A percentile compares a stretch with the other conserved stretches of the same genome.
phyloP scores from a whole-genome alignment of 1,140 invertebrate genomes.

The Manduca sexta region DNA sequence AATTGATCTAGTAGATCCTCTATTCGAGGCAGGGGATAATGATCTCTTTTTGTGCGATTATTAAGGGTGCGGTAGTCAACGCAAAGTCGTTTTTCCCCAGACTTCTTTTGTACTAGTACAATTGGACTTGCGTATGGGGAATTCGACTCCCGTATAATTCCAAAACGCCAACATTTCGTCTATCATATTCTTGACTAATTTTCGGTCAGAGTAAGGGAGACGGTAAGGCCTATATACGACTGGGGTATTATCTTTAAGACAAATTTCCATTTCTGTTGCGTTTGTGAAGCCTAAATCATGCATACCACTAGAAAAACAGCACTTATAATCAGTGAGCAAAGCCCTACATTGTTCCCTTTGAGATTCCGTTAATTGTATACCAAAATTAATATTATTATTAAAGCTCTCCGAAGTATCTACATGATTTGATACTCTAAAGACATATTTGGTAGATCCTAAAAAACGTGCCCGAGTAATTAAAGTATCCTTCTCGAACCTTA shows the following conservation, averaged over 20 bases:
- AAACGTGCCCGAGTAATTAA: slow-evolving; percentile 10
- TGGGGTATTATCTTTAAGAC: slow-evolving; percentile 5
- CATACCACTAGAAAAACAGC: slow-evolving; percentile 12
- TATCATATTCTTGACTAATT: slow-evolving; percentile 6
- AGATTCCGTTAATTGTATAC: slow-evolving; percentile 6
- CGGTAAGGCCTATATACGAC: slow-evolving; percentile 17
- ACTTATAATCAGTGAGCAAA: slow-evolving; percentile 4
- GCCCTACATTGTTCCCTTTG: neutral
- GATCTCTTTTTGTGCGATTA: slow-evolving; percentile 7
- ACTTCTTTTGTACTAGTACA: slow-evolving; percentile 6
- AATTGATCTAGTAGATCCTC: slow-evolving; percentile 7
- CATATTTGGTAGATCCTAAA: neutral
- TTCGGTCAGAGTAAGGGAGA: slow-evolving; percentile 1
- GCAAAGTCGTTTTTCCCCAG: slow-evolving; percentile 6
- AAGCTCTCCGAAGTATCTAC: neutral
- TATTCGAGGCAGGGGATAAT: slow-evolving; percentile 6
- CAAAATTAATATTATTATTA: neutral
- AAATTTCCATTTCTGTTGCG: slow-evolving; percentile 15
- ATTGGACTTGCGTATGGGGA: slow-evolving; percentile 11
- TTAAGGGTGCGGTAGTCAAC: slow-evolving; percentile 7
- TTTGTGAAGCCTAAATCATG: slow-evolving; percentile 16
- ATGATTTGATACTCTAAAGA: slow-evolving; percentile 1
- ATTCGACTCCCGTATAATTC: slow-evolving; percentile 6
- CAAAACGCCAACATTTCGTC: slow-evolving; percentile 5
- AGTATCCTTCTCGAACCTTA: neutral